Evolutionary conservation across 2,797 vertebrate species (phyloP), one percentile per base, ranked within the genome.

Genomic region (Loris lydekkerianus): DNA sequence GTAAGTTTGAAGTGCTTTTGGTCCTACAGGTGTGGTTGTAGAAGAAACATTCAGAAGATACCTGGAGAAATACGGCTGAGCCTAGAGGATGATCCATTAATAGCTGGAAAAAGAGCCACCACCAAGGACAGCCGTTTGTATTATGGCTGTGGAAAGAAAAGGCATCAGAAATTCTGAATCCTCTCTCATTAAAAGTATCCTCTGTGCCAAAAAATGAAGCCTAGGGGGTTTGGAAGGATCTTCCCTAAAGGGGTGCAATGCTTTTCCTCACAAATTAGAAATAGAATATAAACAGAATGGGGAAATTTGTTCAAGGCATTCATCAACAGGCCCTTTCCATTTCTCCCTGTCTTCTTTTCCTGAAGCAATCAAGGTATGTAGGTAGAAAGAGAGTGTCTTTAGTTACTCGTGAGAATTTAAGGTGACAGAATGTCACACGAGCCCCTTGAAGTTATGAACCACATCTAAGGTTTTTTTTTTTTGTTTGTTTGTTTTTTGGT

Each of bases 1-100:
- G 61, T 78, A 94, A 77, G n/a, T 86, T 75, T 63, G 53, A 90
- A 61, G 67, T 89, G 46, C 37, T 89, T 67, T 84, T 77, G 61
- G 70, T 84, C 29, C 25, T 63, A 3, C 34, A 4, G 34, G 37
- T 25, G 23, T 72, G 53, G 15, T 21, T 20, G 40, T 56, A 82
- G 67, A 72, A n/a, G 81, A n/a, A 63, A 63, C 2, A 0, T 53
- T 63, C 56, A 10, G n/a, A 49, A 70, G 27, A 56, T 9, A 40
- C 37, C 63, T 53, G 13, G 61, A 61, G 27, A 49, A 89, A 76
- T 37, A 37, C 8, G 13, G 23, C 21, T 60, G 17, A 89, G 40
- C 7, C 69, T 67, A 8, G 34, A 43, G 23, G 23, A 37, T 25
- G 49, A 43, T 29, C 60, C 17, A 6, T 40, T 78, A 27, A 75